Evolutionary conservation across 2,797 vertebrate species (phyloP), one percentile per base, ranked within the genome.

Genomic region (Semaprochilodus insignis): DNA sequence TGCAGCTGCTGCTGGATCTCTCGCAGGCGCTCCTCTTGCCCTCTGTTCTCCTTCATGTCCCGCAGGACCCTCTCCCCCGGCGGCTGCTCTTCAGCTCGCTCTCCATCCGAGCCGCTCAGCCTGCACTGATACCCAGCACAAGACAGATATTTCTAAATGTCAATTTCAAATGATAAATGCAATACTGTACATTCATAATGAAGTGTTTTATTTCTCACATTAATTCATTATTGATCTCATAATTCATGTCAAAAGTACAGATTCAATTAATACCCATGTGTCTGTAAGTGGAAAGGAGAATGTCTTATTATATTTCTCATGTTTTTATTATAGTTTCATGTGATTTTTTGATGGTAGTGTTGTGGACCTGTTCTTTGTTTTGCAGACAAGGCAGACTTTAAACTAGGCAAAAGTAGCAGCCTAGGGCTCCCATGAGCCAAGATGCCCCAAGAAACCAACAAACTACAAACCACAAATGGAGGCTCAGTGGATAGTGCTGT

Each of bases 1-100:
- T 95, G 94, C 93, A 99, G 95, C 84, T 97, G 95, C 86, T 93
- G 93, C 88, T 98, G 94, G 88, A 99, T 98, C 88, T 97, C 95
- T 89, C 87, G 94, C 87, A 99, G 94, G 36, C 95, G 94, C 79
- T 87, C 93, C 91, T 96, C 94, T 66, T 96, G 94, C 85, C 93
- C 93, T 88, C 95, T 94, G 83, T 93, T 93, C 85, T 96, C 95
- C 91, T 94, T 97, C 89, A 85, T 92, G 81, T 96, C 93, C 92
- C 90, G 93, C 88, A 97, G 95, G 89, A 95, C 91, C 90, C 92
- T 94, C 86, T 97, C 97, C 91, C 96, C 96, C 86, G 95, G 96
- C 92, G 89, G 89, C 82, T 57, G 71, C 89, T 95, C 92, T 82
- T 82, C 81, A 73, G 70, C 88, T 83, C 82, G 93, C 79, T 90